Evolutionary conservation across 2,113 vertebrate genomes (phyloP).

Genomic region (Martes martes): DNA sequence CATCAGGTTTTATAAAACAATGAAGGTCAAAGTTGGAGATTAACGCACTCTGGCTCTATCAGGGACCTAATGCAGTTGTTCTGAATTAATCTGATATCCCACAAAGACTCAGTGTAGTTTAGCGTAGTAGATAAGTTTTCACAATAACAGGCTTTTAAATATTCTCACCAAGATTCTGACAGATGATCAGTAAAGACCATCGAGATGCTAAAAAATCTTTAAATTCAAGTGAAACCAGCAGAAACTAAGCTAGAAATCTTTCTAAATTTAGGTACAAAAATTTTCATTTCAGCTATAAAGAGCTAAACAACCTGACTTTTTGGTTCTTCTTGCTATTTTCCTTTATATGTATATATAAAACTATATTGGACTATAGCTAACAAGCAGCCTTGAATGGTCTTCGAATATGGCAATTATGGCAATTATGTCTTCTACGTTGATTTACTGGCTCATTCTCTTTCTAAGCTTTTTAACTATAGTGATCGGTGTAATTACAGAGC

Average conservation of each 20-base stretch:
- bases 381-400: conserved; percentile 48
- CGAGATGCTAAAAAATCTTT: conserved; percentile 13
- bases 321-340: conserved; percentile 16
- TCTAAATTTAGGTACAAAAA: background rate
- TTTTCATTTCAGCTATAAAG: conserved; percentile 20
- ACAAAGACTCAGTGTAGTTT: background rate
- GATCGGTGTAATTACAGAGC: conserved; percentile 67
- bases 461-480: conserved; percentile 67
- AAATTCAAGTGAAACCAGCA: conserved; percentile 13
- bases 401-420: conserved; percentile 67
- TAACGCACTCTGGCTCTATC: background rate
- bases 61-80: background rate
- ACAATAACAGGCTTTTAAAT: background rate
- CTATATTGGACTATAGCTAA: conserved; percentile 50
- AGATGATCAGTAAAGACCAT: conserved; percentile 1
- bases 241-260: conserved; percentile 19
- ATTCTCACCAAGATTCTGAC: background rate
- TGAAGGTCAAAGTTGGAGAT: background rate
- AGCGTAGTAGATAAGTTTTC: background rate
- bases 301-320: conserved; percentile 30
- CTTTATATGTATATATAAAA: background rate
- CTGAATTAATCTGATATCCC: background rate
- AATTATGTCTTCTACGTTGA: conserved; percentile 70
- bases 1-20: background rate
- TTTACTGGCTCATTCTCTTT: conserved; percentile 60